phyloP scores from a whole-genome alignment of 2,113 vertebrate genomes.

The Empidonax alnorum region DNA sequence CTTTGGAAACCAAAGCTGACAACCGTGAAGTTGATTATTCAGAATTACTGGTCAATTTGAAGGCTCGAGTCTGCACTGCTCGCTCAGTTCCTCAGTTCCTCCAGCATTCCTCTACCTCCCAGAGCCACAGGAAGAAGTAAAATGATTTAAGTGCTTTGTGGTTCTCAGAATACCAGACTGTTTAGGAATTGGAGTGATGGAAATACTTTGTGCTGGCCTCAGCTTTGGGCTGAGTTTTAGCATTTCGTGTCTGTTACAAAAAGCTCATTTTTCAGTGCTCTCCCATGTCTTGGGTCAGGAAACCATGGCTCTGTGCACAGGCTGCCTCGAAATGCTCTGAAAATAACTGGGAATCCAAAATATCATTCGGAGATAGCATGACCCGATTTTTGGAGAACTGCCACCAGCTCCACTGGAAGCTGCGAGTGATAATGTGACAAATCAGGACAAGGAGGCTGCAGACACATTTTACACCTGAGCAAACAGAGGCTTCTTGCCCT shows the following conservation, averaged over 20 bases:
- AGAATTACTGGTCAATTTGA: conserved; percentile 17
- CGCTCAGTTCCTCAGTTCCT: neutral
- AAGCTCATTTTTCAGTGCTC: neutral
- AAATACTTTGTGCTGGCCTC: neutral
- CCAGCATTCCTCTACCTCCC: neutral
- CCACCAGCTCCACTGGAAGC: neutral
- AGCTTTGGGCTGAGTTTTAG: neutral
- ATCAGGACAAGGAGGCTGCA: conserved; percentile 1
- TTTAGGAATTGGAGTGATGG: neutral
- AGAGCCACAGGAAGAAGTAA: neutral
- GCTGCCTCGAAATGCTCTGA: neutral
- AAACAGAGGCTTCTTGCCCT: neutral
- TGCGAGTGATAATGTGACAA: neutral
- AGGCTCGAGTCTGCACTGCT: neutral
- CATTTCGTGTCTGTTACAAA: neutral
- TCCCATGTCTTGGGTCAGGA: neutral
- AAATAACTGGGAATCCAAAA: neutral
- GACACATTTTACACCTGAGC: conserved; percentile 21
- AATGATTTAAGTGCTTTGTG: conserved; percentile 13
- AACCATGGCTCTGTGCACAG: neutral
- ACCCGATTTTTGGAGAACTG: conserved; percentile 24
- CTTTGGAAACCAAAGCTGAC: neutral
- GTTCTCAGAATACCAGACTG: neutral
- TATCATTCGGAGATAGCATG: neutral
- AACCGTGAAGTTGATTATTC: neutral